phyloP scores from a whole-genome alignment of 1,140 invertebrate genomes.

The Ruditapes philippinarum region DNA sequence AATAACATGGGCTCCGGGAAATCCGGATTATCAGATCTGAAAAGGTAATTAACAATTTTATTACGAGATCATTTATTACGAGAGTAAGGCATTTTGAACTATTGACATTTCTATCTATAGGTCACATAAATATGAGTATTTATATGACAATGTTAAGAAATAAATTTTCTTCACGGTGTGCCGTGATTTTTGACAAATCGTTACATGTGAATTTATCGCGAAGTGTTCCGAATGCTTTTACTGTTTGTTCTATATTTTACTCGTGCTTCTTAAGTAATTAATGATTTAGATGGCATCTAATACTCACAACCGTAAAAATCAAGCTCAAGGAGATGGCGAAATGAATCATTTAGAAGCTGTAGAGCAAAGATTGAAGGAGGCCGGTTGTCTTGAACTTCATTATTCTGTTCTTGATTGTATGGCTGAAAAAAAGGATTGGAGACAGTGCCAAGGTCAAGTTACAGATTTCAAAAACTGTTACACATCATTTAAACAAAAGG shows the following conservation, averaged over 20 bases:
- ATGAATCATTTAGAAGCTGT: no score
- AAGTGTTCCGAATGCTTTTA: not conserved
- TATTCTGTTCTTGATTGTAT: slow-evolving; percentile 95
- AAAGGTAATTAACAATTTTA: not conserved
- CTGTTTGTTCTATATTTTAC: not conserved
- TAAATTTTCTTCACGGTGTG: not conserved
- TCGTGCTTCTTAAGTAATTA: not conserved
- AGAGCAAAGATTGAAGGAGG: slow-evolving; percentile 93
- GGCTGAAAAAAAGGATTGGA: slow-evolving; percentile 95
- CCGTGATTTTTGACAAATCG: not conserved
- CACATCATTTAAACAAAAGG: slow-evolving; percentile 65
- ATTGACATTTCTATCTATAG: not conserved
- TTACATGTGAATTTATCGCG: not conserved
- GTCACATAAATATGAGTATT: not conserved
- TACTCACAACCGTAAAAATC: slow-evolving; percentile 65
- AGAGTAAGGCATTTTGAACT: not conserved
- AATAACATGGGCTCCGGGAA: not conserved
- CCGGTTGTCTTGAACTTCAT: slow-evolving; percentile 94
- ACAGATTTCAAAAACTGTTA: slow-evolving; percentile 94
- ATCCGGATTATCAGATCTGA: not conserved
- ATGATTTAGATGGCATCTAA: slow-evolving; percentile 6
- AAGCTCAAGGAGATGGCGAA: slow-evolving; percentile 81
- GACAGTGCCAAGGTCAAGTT: slow-evolving; percentile 94
- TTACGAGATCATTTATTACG: not conserved
- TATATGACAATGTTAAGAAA: not conserved